Evolutionary conservation across 2,888 invertebrate species (phyloP), one percentile per base, ranked within the genome.

Genomic region (Amblyjoppa fuscipennis): DNA sequence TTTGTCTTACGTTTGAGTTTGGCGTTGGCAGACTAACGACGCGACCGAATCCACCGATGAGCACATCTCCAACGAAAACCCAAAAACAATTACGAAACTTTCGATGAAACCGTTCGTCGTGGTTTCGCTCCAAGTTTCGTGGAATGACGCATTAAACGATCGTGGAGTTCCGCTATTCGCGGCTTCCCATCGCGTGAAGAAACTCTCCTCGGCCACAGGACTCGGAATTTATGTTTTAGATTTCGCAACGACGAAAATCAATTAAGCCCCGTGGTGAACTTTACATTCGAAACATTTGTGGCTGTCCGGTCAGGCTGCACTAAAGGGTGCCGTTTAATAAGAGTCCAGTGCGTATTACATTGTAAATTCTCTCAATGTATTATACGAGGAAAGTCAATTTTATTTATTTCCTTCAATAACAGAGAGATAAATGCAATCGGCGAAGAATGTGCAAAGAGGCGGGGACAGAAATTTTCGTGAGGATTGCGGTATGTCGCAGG

Each of bases 51-150:
- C 28, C 59, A 59, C 59, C 59, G 25, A 11, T 9, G 59, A 28
- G 59, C 28, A 28, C 20, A 25, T 28, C 11, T 25, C 11, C 11
- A 28, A 20, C 25, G 28, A 13, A 68, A 49, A 16, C 28, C 59
- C 45, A 28, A 66, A 66, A 71, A 45, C 76, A 84, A 80, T 84
- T 84, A 80, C 66, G 66, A 68, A 84, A 84, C 70, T 84, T 84
- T 6, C 20, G 34, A 25, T 59, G 38, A 80, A 76, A 71, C 28
- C 59, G 56, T 49, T 84, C 70, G 25, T 80, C 20, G 31, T 28
- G 45, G 69, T 45, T 69, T 20, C 41, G 11, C 31, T 5, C 28
- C 16, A n/a, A 34, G 38, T 68, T 41, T 49, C 69, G 16, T 25
- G 45, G 25, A 25, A 20, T 49, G 69, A 69, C 13, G 45, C 16